phyloP scores from a whole-genome alignment of 2,888 invertebrate genomes.

The Gari tellinella region DNA sequence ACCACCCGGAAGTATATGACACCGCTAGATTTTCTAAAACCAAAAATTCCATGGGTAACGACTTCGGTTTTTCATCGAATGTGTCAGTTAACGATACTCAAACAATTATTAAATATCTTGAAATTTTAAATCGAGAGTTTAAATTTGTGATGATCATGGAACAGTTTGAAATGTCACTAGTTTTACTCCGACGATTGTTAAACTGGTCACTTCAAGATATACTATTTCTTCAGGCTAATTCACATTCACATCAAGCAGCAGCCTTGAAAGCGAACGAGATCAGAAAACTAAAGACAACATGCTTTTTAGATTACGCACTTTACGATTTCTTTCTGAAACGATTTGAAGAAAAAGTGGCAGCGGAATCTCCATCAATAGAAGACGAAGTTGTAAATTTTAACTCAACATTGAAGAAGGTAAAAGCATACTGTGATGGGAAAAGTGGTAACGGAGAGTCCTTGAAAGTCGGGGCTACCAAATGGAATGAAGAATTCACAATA shows the following conservation, averaged over 20 bases:
- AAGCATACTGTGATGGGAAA: conserved; percentile 7
- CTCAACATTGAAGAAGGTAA: background rate
- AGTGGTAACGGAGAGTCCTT: background rate
- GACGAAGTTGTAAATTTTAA: conserved; percentile 24
- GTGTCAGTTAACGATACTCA: background rate
- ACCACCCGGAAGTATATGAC: conserved; percentile 36
- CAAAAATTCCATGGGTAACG: conserved; percentile 33
- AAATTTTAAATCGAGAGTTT: conserved; percentile 19
- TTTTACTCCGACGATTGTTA: conserved; percentile 21
- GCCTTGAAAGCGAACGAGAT: background rate
- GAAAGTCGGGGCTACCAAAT: background rate
- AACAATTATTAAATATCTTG: background rate
- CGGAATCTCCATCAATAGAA: background rate
- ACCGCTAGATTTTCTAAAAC: conserved; percentile 17
- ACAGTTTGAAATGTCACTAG: conserved; percentile 17
- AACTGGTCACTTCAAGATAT: conserved; percentile 29
- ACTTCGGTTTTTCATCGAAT: conserved; percentile 28
- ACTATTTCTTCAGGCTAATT: conserved; percentile 15
- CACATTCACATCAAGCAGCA: conserved; percentile 6
- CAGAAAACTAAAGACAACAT: conserved; percentile 20
- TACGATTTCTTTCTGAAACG: conserved; percentile 17
- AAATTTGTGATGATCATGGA: conserved; percentile 27
- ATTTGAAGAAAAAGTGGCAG: conserved; percentile 11
- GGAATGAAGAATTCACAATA: conserved; percentile 19
- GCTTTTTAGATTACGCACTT: conserved; percentile 34